phyloP scores from a whole-genome alignment of 1,140 invertebrate genomes.

The Cardiocondyla obscurior region DNA sequence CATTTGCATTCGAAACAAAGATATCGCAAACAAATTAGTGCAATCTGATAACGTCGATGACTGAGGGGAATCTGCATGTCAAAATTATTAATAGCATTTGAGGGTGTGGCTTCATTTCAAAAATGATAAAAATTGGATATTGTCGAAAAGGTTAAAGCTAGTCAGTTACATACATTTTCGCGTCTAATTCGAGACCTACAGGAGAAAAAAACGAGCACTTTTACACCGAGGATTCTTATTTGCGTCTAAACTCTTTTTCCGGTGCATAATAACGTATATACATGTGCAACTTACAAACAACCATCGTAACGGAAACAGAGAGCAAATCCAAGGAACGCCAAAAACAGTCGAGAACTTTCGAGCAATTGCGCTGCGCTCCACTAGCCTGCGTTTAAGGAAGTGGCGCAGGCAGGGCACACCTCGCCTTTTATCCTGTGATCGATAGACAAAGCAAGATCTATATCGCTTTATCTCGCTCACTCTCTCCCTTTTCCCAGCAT shows the following conservation, averaged over 20 bases:
- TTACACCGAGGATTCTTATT: background rate
- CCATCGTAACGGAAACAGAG: conserved; percentile 44
- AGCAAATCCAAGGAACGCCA: conserved; percentile 12
- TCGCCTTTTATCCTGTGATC: conserved; percentile 27
- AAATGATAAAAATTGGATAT: conserved; percentile 23
- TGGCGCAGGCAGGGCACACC: too few relatives aligned
- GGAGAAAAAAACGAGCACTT: too few relatives aligned
- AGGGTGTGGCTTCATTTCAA: conserved; percentile 36
- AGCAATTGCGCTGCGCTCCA: conserved; percentile 1
- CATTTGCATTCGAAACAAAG: background rate
- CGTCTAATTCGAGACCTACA: background rate
- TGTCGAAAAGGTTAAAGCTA: conserved; percentile 36
- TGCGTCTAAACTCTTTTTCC: too few relatives aligned
- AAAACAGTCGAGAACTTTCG: background rate
- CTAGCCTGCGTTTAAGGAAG: conserved; percentile 15
- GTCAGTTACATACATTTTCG: conserved; percentile 28
- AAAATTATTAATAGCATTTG: conserved; percentile 10
- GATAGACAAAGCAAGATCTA: conserved; percentile 41
- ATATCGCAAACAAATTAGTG: background rate
- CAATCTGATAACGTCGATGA: background rate
- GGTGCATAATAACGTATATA: too few relatives aligned
- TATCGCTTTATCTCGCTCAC: conserved; percentile 13
- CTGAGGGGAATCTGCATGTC: background rate
- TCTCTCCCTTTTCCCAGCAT: background rate
- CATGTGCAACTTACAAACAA: conserved; percentile 50